Evolutionary conservation across 2,113 vertebrate genomes (phyloP).

Genomic region (Acanthisitta chloris): DNA sequence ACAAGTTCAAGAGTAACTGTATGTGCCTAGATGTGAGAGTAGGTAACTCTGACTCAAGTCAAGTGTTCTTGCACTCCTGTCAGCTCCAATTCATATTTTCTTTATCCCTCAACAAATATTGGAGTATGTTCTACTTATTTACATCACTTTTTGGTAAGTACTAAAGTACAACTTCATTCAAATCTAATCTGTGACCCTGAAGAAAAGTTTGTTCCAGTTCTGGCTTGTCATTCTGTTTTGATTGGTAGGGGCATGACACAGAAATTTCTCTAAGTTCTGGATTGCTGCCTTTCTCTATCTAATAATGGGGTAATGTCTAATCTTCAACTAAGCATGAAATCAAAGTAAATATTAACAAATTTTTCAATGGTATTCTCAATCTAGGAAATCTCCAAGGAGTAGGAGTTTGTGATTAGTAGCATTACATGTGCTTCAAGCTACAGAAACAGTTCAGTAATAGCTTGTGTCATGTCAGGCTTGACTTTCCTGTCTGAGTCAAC

Average conservation of each 20-base stretch:
- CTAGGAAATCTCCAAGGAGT: not conserved
- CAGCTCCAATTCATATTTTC: rapidly evolving
- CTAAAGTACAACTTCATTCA: not conserved
- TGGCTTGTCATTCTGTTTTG: not conserved
- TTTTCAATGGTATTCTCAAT: not conserved
- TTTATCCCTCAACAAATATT: not conserved
- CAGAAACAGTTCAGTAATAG: not conserved
- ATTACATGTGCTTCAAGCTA: not conserved
- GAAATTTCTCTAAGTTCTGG: not conserved
- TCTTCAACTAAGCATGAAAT: not conserved
- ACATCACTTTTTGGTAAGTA: not conserved
- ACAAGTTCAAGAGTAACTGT: not conserved
- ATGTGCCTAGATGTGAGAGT: not conserved
- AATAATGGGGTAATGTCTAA: not conserved
- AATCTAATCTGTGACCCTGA: not conserved
- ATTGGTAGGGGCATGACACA: not conserved
- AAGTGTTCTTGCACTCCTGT: not conserved
- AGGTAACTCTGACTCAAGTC: not conserved
- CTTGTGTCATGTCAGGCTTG: not conserved
- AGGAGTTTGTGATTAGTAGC: not conserved
- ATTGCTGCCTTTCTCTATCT: not conserved
- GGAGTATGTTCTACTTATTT: not conserved
- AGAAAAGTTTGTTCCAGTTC: not conserved
- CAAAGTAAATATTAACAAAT: not conserved
- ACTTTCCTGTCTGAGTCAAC: not conserved